phyloP scores from a whole-genome alignment of 2,113 vertebrate genomes.

The Hystrix cristata region DNA sequence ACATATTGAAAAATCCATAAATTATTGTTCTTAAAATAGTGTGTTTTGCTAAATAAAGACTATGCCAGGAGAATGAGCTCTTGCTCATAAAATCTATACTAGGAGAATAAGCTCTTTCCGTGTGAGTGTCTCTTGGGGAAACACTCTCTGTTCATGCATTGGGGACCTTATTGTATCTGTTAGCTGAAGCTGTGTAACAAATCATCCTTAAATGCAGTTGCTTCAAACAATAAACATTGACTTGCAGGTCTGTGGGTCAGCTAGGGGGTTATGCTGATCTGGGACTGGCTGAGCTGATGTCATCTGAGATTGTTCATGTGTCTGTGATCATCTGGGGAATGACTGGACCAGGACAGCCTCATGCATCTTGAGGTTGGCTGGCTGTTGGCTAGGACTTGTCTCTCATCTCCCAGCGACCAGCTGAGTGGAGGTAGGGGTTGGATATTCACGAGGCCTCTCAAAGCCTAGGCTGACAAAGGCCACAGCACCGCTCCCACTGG shows the following conservation, averaged over 20 bases:
- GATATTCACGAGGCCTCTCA: not conserved
- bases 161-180: not conserved
- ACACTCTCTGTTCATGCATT: not conserved
- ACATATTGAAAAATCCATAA: slow-evolving; percentile 3
- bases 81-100: not conserved
- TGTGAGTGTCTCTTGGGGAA: not conserved
- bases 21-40: not conserved
- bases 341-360: not conserved
- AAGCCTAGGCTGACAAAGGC: not conserved
- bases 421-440: not conserved
- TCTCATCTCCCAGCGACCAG: not conserved
- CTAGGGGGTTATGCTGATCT: not conserved
- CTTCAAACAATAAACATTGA: slow-evolving; percentile 16
- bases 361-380: not conserved
- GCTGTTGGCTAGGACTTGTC: not conserved
- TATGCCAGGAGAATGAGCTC: not conserved
- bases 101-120: not conserved
- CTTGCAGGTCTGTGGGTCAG: not conserved
- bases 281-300: not conserved
- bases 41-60: slow-evolving; percentile 9
- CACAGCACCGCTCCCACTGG: not conserved
- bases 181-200: slow-evolving; percentile 19
- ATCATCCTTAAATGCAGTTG: not conserved
- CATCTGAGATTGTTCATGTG: not conserved
- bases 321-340: not conserved